Base-by-base conservation (phyloP, 2,888 invertebrate species). In the Hymenopus coronatus region DNA sequence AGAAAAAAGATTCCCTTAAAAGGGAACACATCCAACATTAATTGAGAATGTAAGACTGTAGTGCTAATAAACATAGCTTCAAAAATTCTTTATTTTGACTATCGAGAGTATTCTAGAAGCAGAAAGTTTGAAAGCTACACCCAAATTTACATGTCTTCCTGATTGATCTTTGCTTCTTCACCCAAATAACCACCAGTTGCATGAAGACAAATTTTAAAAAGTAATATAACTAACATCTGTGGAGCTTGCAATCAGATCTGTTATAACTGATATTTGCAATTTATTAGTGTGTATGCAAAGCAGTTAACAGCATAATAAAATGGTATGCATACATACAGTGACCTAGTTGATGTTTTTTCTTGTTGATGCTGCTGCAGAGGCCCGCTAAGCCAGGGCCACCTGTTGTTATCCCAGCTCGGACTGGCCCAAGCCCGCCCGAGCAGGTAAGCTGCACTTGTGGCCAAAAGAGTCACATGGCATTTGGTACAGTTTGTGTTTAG, bases 331-430 rank as follows among this genome's bases (percentile, higher is more conserved):
- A 88, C 84, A 92, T 92, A 92, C 91, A 92, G 93, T 93, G 93
- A 93, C 81, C 33, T 87, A 82, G 28, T 87, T 86, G 86, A 46
- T 86, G 81, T 86, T 87, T 82, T 87, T 82, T 87, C 33, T 82
- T 81, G 86, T 86, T 28, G 30, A 86, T 81, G 28, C 15, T 86
- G 87, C 94, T 94, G 94, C 94, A 94, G 93, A 94, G 94, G 94
- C 93, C 94, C 91, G 92, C 93, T 92, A 94, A 94, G 93, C 94
- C 94, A 92, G 94, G 94, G 93, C 93, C 94, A 92, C 93, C 94
- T 92, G 93, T 93, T 92, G 92, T 93, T 92, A 93, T 94, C 92
- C 94, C 94, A 92, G 93, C 94, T 92, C 93, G 89, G 86, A 87
- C 94, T 93, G 91, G 91, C 87, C 91, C 91, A 89, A 91, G 91